Base-by-base conservation (phyloP, 1,140 invertebrate species). In the Andricus grossulariae region DNA sequence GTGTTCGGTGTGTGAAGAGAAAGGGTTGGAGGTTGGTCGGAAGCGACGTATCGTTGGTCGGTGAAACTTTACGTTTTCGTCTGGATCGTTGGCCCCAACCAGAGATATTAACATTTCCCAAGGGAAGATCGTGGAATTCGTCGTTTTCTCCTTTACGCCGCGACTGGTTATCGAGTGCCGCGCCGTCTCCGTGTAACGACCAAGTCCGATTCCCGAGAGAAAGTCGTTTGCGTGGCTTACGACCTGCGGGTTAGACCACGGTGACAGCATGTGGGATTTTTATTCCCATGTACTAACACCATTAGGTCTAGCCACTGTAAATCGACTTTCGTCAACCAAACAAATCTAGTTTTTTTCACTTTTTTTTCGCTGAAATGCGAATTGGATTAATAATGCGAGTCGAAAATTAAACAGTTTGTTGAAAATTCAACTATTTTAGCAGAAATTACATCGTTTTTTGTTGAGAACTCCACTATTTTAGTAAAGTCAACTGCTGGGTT, bases 211-310 rank as follows among this genome's bases (percentile, higher is more conserved):
- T 60, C 57, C 57, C 57, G 57, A 60, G 57, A 60, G 57, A 60
- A 60, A 60, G 57, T 60, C 21, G 57, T 60, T 60, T 60, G 57
- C 57, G 57, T 60, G 57, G 57, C 57, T 60, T 60, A 60, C 57
- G 57, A 60, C 57, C 57, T 39, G 10, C 6, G 12, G 57, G 57
- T 60, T 25, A 60, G 57, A 39, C 57, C 25, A 15, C 57, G 57
- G 57, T 60, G 25, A 60, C 57, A 32, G 57, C 21, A 60, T 60
- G 19, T 60, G 57, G 57, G 57, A 60, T 60, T 39, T 60, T 60
- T 60, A 60, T 60, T 60, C 57, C 57, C 57, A 10, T 19, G 18
- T 54, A 6, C 16, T 54, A 7, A 10, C n/a, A 54, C 52, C 21
- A 60, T 15, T 16, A 25, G 32, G 16, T 32, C 57, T 60, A 60